Base-by-base conservation (phyloP, 1,140 invertebrate genomes). In the Cyclina sinensis region DNA sequence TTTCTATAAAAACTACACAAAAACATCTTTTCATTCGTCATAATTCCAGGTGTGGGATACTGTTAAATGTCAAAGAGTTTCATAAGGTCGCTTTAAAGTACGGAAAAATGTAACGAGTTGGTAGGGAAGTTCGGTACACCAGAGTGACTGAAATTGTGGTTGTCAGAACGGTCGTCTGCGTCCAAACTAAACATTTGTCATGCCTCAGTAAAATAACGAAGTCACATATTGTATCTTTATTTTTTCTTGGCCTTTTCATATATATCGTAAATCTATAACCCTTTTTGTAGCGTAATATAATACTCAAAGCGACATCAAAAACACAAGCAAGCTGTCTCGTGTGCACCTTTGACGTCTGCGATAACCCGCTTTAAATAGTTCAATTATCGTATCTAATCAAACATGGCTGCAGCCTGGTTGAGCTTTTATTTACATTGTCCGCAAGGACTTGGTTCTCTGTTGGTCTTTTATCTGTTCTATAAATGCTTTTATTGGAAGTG, bases 351-450 rank as follows among this genome's bases (percentile, higher is more conserved):
- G 1, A 35, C 65, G 35, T 18, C 65, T 30, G 37, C 30, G 37
- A 70, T 70, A 70, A 70, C 65, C 32, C 12, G 1, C 27, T n/a
- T 74, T 39, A 30, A 46, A 74, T 11, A 74, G 21, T 9, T 27
- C 70, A 74, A 74, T 48, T 24, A 51, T 51, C 30, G 21, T 16
- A 48, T 14, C 46, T 51, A 78, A 78, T 78, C 48, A 54, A 78
- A 78, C 74, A 54, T 30, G 30, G 74, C 21, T 78, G 74, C 46
- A 16, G 24, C 18, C 16, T 37, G 46, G 27, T 30, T 12, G n/a
- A 1, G 35, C 32, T 43, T 54, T 78, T 78, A 78, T 78, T 78
- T 78, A 30, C 39, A 51, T 78, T 54, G 74, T 54, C 65, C 65
- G 65, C 37, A n/a, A 1, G 27, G 27, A 46, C 14, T 35, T 18